Evolutionary conservation across 2,113 vertebrate species (phyloP).

Genomic region (Montifringilla adamsi): DNA sequence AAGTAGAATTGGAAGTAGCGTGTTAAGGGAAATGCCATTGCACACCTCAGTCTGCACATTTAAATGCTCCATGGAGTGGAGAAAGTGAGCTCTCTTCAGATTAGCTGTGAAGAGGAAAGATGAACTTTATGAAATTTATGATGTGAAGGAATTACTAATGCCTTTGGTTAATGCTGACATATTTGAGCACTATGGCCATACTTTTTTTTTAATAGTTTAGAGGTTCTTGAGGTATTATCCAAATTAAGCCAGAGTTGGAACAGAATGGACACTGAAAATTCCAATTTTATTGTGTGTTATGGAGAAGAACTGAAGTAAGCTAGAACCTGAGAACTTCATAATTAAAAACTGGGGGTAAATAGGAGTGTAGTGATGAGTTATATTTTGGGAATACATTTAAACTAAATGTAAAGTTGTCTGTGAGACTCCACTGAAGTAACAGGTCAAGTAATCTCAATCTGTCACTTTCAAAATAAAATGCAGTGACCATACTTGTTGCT

Average conservation of each 20-base stretch:
- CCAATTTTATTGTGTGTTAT: neutral
- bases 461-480: neutral
- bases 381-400: neutral
- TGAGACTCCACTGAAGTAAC: neutral
- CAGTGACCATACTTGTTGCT: neutral
- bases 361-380: neutral
- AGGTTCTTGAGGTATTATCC: neutral
- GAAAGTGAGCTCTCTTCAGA: neutral
- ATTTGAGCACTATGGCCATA: neutral
- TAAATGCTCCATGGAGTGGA: neutral
- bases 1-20: neutral
- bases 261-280: neutral
- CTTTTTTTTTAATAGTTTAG: neutral
- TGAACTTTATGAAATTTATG: neutral
- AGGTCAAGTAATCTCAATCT: neutral
- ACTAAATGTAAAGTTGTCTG: neutral
- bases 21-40: neutral
- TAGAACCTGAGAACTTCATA: neutral
- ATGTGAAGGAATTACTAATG: neutral
- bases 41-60: neutral
- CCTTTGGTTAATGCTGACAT: neutral
- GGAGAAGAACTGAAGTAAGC: neutral
- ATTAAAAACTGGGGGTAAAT: neutral
- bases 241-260: neutral
- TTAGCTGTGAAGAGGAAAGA: neutral